These are phyloP conservation scores for Lamellibrachia columna DNA, from an alignment of 2,888 invertebrate genomes.

Conservation along the genomic window DNA sequence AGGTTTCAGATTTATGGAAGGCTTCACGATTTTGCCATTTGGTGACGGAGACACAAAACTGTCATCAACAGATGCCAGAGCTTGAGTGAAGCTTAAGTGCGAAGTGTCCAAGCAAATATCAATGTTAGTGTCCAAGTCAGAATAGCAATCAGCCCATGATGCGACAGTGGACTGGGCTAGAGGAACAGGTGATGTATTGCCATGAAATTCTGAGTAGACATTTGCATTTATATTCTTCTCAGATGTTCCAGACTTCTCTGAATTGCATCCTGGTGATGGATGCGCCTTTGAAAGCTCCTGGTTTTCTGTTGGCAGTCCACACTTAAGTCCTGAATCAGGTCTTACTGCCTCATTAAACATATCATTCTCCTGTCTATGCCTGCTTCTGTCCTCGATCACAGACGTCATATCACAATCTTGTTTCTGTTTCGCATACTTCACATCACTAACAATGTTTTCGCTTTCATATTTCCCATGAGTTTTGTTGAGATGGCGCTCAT, in stretches of 20 bases:
- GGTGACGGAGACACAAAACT: not conserved
- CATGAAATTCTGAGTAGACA: not conserved
- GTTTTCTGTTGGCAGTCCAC: not conserved
- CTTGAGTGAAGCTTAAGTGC: constrained; percentile 37
- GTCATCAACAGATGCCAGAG: constrained; percentile 26
- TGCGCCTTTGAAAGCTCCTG: not conserved
- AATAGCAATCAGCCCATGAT: too few species aligned
- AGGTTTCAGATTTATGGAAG: not conserved
- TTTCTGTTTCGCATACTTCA: not conserved
- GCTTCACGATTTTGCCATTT: not conserved
- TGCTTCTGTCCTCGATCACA: not conserved
- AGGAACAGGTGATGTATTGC: not conserved
- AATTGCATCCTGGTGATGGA: not conserved
- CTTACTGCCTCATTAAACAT: not conserved
- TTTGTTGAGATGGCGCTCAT: not conserved
- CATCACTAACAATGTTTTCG: not conserved
- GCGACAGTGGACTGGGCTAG: not conserved
- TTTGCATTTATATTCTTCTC: not conserved
- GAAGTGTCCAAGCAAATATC: constrained; percentile 17
- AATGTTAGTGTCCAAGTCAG: not conserved
- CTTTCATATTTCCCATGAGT: not conserved
- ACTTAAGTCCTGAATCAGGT: not conserved
- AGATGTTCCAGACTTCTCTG: not conserved
- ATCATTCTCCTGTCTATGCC: not conserved
- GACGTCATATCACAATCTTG: not conserved